Base-by-base conservation (phyloP, 1,140 invertebrate species). In the Lasioglossum baleicum region DNA sequence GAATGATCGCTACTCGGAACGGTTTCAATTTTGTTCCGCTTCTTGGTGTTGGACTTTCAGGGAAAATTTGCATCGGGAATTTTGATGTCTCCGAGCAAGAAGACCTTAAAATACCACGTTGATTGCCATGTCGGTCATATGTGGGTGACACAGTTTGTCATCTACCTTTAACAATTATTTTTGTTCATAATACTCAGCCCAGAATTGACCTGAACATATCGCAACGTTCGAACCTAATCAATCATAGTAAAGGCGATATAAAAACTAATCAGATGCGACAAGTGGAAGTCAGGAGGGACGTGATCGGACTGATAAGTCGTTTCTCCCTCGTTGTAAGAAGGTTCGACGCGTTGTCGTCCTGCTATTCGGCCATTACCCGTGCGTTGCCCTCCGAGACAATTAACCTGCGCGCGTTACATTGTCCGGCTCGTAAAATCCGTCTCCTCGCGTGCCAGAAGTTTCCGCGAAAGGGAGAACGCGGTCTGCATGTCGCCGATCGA, bases 381-480 rank as follows among this genome's bases (percentile, higher is more conserved):
- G 60, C 84, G 68, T 86, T 84, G 80, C 74, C 80, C 83, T 74
- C 26, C 40, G 15, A 53, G 63, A 58, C 75, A 85, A 86, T 82
- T 84, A 82, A 84, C 72, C 72, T 58, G 56, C 65, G 71, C 64
- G 71, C 71, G 68, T 74, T 82, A 76, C 84, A 65, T 82, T 58
- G 78, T 53, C 75, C 61, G 75, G 40, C 75, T 80, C 83, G 83
- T 82, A 72, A 83, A 83, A 73, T 80, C 74, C 69, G 68, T 75
- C 79, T 77, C 63, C 80, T 83, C 79, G 84, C 83, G 82, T 83
- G 82, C 69, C 77, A 75, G 72, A 68, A 85, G 61, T 83, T 87
- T 85, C 83, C 85, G 74, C 84, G 84, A 87, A 87, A 78, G 64
- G 65, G 61, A 80, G 69, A 71, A 87, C 82, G 85, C 83, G 73